Conservation (phyloP, 2,797 vertebrate species). For the Notamacropus eugenii region DNA sequence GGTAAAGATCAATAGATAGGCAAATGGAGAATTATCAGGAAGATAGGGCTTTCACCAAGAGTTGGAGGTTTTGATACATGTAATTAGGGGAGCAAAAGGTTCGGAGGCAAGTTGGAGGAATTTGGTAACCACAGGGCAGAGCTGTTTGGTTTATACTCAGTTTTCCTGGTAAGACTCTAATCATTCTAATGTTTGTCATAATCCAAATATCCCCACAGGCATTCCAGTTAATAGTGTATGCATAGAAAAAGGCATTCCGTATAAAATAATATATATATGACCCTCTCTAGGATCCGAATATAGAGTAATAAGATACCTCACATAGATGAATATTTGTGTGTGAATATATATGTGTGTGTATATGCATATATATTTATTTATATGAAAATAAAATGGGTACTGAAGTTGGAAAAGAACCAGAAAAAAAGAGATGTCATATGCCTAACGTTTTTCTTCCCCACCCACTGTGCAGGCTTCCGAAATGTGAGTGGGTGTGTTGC, state of each 20-base stretch:
- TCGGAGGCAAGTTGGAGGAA: neutral
- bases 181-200: neutral
- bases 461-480: neutral
- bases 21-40: neutral
- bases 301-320: neutral
- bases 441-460: neutral
- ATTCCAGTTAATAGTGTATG: conserved; percentile 5
- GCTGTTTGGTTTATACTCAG: neutral
- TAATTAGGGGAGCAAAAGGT: neutral
- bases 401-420: neutral
- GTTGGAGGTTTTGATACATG: neutral
- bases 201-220: neutral
- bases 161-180: neutral
- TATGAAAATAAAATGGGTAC: neutral
- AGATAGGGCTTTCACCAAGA: neutral
- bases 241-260: neutral
- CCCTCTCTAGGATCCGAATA: neutral
- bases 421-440: neutral
- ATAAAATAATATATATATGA: neutral
- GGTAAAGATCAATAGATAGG: neutral
- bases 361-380: neutral
- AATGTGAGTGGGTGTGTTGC: neutral
- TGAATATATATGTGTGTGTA: neutral
- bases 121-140: neutral
- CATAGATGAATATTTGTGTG: neutral